A percentile compares a stretch with the other conserved stretches of the same genome.
These are phyloP conservation scores for Onychorhynchus coronatus DNA, from an alignment of 2,113 vertebrate genomes.

Conservation along the genomic window DNA sequence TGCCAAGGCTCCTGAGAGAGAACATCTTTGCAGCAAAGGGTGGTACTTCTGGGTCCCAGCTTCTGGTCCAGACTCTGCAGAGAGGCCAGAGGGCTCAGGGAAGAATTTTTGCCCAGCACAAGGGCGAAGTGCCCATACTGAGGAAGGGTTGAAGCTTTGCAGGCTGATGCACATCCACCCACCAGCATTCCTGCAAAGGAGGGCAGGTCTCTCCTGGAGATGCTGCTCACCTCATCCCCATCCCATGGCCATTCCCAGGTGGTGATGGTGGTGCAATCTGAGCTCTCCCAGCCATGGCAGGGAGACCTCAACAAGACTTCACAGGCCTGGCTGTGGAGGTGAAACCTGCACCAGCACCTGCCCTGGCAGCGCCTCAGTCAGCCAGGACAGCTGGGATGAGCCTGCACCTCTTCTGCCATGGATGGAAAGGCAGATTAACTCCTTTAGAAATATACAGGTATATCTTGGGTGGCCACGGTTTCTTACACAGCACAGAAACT, in stretches of 20 bases:
- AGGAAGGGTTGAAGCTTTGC: background rate
- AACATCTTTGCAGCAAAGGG: background rate
- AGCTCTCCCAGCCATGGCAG: background rate
- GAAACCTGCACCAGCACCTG: background rate
- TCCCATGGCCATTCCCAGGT: background rate
- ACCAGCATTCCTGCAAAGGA: background rate
- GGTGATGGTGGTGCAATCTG: background rate
- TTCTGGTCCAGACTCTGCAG: background rate
- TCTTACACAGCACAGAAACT: background rate
- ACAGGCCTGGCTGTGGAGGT: background rate
- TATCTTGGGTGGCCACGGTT: background rate
- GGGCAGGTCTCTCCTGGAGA: background rate
- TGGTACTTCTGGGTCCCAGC: rapidly evolving
- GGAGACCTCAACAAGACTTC: background rate
- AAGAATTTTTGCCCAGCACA: background rate
- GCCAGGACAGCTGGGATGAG: background rate
- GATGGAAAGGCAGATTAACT: background rate
- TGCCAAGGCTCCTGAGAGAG: background rate
- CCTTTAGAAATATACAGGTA: background rate
- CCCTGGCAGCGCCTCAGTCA: background rate
- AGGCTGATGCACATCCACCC: background rate
- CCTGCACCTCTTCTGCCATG: background rate
- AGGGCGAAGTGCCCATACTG: background rate
- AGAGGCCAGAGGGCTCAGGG: background rate
- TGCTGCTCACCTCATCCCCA: background rate